A percentile compares a stretch with the other conserved stretches of the same genome.
Conservation (phyloP, 2,113 vertebrate species). For the Podarcis raffonei region DNA sequence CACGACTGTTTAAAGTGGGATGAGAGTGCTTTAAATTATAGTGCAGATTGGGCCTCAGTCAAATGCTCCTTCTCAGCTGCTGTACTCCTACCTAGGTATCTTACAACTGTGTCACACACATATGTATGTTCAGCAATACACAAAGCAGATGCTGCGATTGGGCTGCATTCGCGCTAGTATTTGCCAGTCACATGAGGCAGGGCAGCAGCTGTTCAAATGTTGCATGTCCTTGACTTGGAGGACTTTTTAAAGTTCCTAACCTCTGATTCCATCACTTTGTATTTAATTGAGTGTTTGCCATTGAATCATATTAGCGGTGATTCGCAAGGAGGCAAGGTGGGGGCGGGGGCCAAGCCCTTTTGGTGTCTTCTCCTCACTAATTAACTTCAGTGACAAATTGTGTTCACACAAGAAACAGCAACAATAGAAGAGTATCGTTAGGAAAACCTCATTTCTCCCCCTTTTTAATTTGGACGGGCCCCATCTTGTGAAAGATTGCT, state of each 20-base stretch:
- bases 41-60: no score
- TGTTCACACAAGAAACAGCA: background rate
- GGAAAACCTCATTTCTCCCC: background rate
- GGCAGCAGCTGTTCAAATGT: background rate
- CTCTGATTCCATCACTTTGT: background rate
- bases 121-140: background rate
- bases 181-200: background rate
- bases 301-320: background rate
- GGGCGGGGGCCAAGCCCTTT: background rate
- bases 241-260: background rate
- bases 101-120: background rate
- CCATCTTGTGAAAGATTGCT: slow-evolving; percentile 22
- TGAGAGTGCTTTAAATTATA: background rate
- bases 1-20: background rate
- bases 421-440: slow-evolving; percentile 2
- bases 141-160: background rate
- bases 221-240: background rate
- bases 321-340: background rate
- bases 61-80: background rate
- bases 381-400: slow-evolving; percentile 12
- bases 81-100: background rate
- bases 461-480: background rate
- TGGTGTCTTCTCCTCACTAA: slow-evolving; percentile 43
- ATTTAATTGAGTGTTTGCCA: slow-evolving; percentile 6
- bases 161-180: background rate